Evolutionary conservation across 2,888 invertebrate genomes (phyloP).

Genomic region (Microctonus brassicae): DNA sequence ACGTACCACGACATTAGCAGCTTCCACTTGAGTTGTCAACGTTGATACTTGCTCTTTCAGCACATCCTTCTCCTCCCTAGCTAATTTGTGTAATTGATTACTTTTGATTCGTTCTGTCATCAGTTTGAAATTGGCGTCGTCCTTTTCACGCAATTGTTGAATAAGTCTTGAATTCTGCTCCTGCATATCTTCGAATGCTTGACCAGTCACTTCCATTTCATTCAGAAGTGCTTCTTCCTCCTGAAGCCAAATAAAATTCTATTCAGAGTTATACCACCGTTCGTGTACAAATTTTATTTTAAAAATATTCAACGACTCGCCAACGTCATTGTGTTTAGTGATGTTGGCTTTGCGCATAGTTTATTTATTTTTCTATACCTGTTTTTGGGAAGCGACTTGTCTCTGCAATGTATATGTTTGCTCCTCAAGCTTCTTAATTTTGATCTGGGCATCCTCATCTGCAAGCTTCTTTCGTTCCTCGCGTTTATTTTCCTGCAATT

Average conservation of each 20-base stretch:
- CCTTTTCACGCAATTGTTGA: slow-evolving; percentile 95
- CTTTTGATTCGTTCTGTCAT: slow-evolving; percentile 98
- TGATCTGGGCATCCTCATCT: slow-evolving; percentile 94
- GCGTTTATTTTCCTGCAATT: slow-evolving; percentile 85
- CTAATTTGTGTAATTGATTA: slow-evolving; percentile 93
- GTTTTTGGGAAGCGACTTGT: slow-evolving; percentile 88
- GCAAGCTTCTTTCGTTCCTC: slow-evolving; percentile 91
- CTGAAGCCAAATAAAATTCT: slow-evolving; percentile 71
- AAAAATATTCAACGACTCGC: background rate
- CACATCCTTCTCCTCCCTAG: slow-evolving; percentile 94
- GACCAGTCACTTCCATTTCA: slow-evolving; percentile 99
- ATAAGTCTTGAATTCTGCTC: slow-evolving; percentile 96
- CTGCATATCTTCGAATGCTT: slow-evolving; percentile 99
- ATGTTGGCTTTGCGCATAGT: slow-evolving; percentile 58
- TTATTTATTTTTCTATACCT: slow-evolving; percentile 68
- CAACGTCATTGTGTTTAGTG: background rate
- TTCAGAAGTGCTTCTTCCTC: slow-evolving; percentile 97
- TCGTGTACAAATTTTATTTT: slow-evolving; percentile 51
- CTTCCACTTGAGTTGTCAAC: slow-evolving; percentile 90
- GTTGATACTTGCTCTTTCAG: slow-evolving; percentile 87
- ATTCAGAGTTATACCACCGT: slow-evolving; percentile 67
- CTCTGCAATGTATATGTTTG: slow-evolving; percentile 93
- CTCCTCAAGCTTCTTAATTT: slow-evolving; percentile 95
- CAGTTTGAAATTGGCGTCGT: slow-evolving; percentile 98
- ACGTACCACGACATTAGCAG: slow-evolving; percentile 93